Percentiles rank a stretch among this genome's conserved stretches.
phyloP scores from a whole-genome alignment of 1,140 invertebrate species.

The Proctacanthus coquilletti region DNA sequence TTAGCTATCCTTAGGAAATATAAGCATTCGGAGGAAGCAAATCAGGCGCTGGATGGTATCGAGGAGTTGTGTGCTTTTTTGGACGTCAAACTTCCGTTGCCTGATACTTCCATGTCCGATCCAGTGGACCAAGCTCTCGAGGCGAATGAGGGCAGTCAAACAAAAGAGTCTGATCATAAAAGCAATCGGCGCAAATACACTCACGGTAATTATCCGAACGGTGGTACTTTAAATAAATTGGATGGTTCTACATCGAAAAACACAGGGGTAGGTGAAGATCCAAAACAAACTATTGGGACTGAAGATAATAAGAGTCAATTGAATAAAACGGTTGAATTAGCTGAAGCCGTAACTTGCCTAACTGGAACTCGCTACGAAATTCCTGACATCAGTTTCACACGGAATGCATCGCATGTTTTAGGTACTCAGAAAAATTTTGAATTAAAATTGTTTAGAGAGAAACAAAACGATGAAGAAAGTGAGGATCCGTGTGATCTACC shows the following conservation, averaged over 20 bases:
- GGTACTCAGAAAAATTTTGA: conserved; percentile 4
- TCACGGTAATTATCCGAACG: not conserved
- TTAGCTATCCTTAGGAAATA: conserved; percentile 21
- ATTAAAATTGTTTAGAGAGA: not conserved
- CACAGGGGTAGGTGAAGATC: not conserved
- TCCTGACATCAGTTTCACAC: conserved; percentile 1
- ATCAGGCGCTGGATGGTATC: conserved; percentile 29
- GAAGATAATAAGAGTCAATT: not conserved
- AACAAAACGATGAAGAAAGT: not conserved
- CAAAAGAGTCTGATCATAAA: no score
- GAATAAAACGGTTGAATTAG: not conserved
- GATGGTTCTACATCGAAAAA: not conserved
- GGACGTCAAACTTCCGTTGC: conserved; percentile 20
- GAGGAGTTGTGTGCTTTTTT: conserved; percentile 29
- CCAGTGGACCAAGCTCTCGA: conserved; percentile 26
- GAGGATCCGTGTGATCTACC: not conserved
- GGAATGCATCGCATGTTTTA: not conserved
- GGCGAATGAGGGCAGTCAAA: conserved; percentile 18
- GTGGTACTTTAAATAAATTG: not conserved
- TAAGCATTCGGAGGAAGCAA: conserved; percentile 17
- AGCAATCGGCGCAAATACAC: not conserved
- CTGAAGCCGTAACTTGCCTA: not conserved
- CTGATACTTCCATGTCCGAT: conserved; percentile 12
- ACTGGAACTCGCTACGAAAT: conserved; percentile 5
- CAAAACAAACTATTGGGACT: conserved; percentile 8